These are phyloP conservation scores for Eledone cirrhosa DNA, from an alignment of 2,888 invertebrate species.

Conservation along the genomic window DNA sequence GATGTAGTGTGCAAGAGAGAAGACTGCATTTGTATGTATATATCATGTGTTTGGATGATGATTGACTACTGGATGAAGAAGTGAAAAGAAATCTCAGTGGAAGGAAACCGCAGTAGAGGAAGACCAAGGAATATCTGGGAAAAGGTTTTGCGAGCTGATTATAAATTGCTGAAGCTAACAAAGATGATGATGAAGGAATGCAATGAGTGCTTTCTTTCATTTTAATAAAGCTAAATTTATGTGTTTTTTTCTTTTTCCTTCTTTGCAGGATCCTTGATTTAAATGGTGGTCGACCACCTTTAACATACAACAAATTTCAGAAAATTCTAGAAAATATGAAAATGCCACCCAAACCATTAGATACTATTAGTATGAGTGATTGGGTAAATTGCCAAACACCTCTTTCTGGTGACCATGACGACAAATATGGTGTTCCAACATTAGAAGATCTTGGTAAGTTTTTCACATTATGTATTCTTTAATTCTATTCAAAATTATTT, in stretches of 20 bases:
- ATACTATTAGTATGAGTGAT: constrained; percentile 70
- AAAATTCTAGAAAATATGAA: constrained; percentile 81
- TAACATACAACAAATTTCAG: constrained; percentile 89
- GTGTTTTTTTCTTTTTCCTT: constrained; percentile 27
- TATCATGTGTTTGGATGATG: no score
- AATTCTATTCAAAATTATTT: no score
- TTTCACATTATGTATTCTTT: background rate
- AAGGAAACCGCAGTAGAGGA: no score
- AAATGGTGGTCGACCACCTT: constrained; percentile 82
- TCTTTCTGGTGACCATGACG: constrained; percentile 79
- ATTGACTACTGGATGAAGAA: no score
- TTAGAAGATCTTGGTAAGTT: constrained; percentile 81
- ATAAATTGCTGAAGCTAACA: no score
- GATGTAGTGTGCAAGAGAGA: no score
- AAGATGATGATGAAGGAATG: no score
- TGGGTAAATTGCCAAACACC: constrained; percentile 77
- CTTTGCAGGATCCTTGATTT: constrained; percentile 78
- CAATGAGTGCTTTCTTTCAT: no score
- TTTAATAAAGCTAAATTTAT: constrained; percentile 25
- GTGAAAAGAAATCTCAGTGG: no score
- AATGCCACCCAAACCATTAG: constrained; percentile 76
- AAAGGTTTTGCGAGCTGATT: no score
- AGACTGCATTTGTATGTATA: no score
- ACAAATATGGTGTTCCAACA: constrained; percentile 84
- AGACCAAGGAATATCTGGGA: no score